Base-by-base conservation (phyloP, 2,888 invertebrate genomes). In the Drosophila niveifrons region DNA sequence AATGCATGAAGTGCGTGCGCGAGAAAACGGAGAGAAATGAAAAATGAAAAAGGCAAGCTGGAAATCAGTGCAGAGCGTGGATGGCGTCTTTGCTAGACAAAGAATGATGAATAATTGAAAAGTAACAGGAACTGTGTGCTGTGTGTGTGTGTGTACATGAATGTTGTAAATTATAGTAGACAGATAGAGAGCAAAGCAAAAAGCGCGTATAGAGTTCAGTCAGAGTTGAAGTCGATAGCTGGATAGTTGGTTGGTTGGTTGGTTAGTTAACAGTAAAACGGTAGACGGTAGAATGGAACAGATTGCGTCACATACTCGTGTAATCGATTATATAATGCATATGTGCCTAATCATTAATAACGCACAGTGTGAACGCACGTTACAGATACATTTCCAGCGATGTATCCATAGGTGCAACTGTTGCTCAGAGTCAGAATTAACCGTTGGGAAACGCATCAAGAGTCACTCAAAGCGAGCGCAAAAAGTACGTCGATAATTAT, bases 361-460 rank as follows among this genome's bases (percentile, higher is more conserved):
- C 47, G 23, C 56, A 62, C 67, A 81, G 78, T 66, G 70, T 65
- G 66, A 66, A 69, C 69, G 72, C 84, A 88, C 88, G 66, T 67
- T 82, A 78, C 74, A 70, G 86, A 78, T 84, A 86, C 88, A 88
- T 78, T 80, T 77, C 72, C 66, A 50, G 29, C 50, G 67, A 67
- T 88, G 86, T 88, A 84, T 67, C 85, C 52, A 68, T 69, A 82
- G 70, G 83, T 84, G 88, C 85, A 72, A 87, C 84, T 71, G 87
- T 64, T 66, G 76, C 78, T 50, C 50, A 18, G 55, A 43, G 43
- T 48, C 62, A 70, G 44, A 44, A 51, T 79, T 65, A 81, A 77
- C 88, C 88, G 83, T 87, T 87, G 77, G 55, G 36, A 72, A 76
- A 51, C 62, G 72, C 76, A 80, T 73, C 73, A 68, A 69, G 66